These are phyloP conservation scores for Holothuria glaberrima DNA, from an alignment of 35 echinoderm and acorn worm species.

Conservation along the genomic window DNA sequence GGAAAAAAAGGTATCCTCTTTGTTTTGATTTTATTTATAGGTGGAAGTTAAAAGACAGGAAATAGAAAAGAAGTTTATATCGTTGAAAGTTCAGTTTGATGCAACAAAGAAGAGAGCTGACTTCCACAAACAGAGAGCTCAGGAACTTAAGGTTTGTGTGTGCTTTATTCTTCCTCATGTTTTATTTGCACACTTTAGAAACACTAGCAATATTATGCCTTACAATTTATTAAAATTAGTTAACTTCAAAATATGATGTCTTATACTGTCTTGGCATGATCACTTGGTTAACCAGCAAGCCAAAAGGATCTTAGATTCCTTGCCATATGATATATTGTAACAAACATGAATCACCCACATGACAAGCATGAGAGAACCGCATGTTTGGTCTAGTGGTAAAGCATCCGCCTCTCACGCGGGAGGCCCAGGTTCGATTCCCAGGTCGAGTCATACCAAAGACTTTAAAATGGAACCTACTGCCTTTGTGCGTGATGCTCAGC, in stretches of 20 bases:
- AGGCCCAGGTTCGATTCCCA: too few species aligned
- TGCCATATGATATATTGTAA: too few species aligned
- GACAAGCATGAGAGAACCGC: too few species aligned
- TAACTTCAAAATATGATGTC: background rate
- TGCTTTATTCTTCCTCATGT: background rate
- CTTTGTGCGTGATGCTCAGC: too few species aligned
- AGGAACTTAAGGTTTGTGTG: slow-evolving; percentile 76
- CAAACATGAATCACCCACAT: too few species aligned
- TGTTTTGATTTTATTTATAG: slow-evolving; percentile 18
- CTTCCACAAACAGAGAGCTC: slow-evolving; percentile 84
- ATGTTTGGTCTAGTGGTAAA: too few species aligned
- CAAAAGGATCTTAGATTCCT: too few species aligned
- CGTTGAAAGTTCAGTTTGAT: slow-evolving; percentile 71
- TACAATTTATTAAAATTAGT: background rate
- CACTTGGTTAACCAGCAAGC: too few species aligned
- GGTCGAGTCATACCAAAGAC: too few species aligned
- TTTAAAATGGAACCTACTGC: too few species aligned
- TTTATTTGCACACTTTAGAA: too few species aligned
- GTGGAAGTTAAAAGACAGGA: slow-evolving; percentile 83
- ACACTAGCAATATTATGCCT: background rate
- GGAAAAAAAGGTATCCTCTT: background rate
- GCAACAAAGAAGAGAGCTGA: slow-evolving; percentile 69
- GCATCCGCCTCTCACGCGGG: too few species aligned
- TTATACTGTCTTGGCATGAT: background rate
- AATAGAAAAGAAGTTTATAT: slow-evolving; percentile 82